Evolutionary conservation across 1,140 invertebrate genomes (phyloP), one percentile per base, ranked within the genome.

Genomic region (Ceratoteleas bidentatus): DNA sequence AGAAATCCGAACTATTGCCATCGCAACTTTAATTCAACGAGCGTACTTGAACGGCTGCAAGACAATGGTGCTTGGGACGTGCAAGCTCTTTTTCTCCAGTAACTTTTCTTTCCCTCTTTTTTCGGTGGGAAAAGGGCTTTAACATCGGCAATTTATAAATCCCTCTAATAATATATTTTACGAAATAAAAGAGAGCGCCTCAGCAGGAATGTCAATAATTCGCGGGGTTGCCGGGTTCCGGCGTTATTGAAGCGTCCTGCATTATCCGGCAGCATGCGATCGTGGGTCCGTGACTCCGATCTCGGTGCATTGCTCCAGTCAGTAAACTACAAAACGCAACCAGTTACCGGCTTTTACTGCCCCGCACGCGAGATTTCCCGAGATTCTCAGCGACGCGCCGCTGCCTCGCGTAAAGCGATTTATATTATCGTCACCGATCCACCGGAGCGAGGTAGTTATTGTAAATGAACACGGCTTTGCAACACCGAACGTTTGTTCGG

Each of bases 301-400:
- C 68, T 54, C 70, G 66, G 81, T 80, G 58, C 81, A 83, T 79
- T 73, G 81, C 75, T 77, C 65, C 75, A 83, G 81, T 76, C 72
- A 49, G 75, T 60, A 76, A 74, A 68, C 70, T 83, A 66, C 81
- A 76, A 83, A 79, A 83, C 65, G 76, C 70, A 83, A 79, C 72
- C 68, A 79, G 72, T 83, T 76, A 79, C 72, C 34, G 58, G 72
- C 65, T 80, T 84, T 80, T 80, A 84, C 72, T 73, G 73, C 76
- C 43, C 68, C 69, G 69, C 69, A 60, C 81, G 72, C 66, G 61
- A 84, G 61, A 84, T 80, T 84, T 80, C 57, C 76, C 72, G 68
- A 80, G 76, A 79, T 83, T 76, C 81, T 79, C 65, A 64, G 38
- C 70, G 52, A 62, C 62, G 69, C 69, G 62, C 45, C 65, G 64